phyloP scores from a whole-genome alignment of 2,113 vertebrate species.

The Hyla sarda region DNA sequence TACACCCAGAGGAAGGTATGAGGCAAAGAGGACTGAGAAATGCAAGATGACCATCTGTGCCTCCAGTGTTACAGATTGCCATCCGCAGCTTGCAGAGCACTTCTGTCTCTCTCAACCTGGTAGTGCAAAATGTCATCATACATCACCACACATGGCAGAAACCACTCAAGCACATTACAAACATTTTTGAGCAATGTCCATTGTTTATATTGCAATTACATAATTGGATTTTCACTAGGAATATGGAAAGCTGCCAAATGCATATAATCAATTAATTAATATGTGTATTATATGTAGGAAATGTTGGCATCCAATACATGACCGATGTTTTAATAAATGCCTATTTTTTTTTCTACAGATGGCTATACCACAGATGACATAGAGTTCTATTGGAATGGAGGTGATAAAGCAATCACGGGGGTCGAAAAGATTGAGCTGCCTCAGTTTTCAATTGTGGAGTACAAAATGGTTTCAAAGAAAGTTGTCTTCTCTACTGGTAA shows the following conservation, averaged over 20 bases:
- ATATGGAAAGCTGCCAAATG: neutral
- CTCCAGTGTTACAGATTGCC: conserved; percentile 23
- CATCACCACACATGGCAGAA: conserved; percentile 36
- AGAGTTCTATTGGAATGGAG: conserved; percentile 94
- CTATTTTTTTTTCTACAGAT: conserved; percentile 74
- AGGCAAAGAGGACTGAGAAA: conserved; percentile 44
- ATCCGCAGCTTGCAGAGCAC: conserved; percentile 23
- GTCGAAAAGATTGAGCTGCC: conserved; percentile 92
- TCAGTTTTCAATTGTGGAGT: conserved; percentile 92
- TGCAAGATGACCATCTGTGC: conserved; percentile 41
- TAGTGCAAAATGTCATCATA: conserved; percentile 40
- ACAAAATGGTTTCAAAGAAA: conserved; percentile 89
- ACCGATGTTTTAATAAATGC: no score
- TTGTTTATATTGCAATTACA: neutral
- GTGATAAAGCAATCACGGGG: conserved; percentile 85
- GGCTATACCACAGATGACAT: conserved; percentile 96
- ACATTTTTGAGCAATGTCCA: neutral
- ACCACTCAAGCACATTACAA: neutral
- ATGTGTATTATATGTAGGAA: no score
- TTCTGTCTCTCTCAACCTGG: conserved; percentile 23
- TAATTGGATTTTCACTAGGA: neutral
- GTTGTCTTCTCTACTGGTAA: conserved; percentile 93
- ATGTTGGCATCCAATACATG: no score
- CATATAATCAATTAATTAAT: no score
- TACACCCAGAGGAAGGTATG: conserved; percentile 48